Evolutionary conservation across 2,797 vertebrate species (phyloP), one percentile per base, ranked within the genome.

Genomic region (Diplodus puntazzo): DNA sequence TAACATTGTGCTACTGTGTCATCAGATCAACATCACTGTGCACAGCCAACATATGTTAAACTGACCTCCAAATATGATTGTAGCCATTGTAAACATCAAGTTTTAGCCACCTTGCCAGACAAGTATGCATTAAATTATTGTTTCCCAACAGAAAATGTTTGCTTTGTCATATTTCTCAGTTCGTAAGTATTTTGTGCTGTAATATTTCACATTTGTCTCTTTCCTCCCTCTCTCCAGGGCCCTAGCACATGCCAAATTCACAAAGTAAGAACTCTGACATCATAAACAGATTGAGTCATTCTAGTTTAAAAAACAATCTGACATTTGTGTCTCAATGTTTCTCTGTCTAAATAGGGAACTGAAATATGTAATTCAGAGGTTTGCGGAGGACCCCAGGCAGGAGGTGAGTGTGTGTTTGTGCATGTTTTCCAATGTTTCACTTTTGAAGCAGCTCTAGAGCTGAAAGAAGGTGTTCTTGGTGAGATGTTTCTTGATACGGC

Each of bases 291-390:
- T 10, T 13, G 21, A 13, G 10, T 54, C 13, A 6, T 23, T 74
- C 12, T 30, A 20, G 17, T 67, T 60, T 60, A 54, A n/a, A 60
- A 58, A 72, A 68, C 27, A 25, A 30, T 5, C 25, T 86, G 46
- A 81, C 66, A 4, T 73, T 14, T 61, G 20, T 80, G 21, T 75
- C 45, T 75, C 18, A 18, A 46, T 79, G 14, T 89, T 43, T 68
- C 52, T 82, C n/a, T 82, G 18, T 78, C 67, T 67, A 11, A 81
- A 73, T 90, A 99, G 98, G 94, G 98, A 99, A 84, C 95, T 99
- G 90, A 99, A 99, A 80, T 97, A 99, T 0, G 98, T 99, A 67
- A 99, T 99, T 91, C 98, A 99, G 95, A 98, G 97, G 95, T 99
- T 99, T 91, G 98, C 98, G 0, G 97, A 98, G 88, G 98, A 99